These are phyloP conservation scores for Anadara kagoshimensis DNA, from an alignment of 1,140 invertebrate species.

Conservation along the genomic window DNA sequence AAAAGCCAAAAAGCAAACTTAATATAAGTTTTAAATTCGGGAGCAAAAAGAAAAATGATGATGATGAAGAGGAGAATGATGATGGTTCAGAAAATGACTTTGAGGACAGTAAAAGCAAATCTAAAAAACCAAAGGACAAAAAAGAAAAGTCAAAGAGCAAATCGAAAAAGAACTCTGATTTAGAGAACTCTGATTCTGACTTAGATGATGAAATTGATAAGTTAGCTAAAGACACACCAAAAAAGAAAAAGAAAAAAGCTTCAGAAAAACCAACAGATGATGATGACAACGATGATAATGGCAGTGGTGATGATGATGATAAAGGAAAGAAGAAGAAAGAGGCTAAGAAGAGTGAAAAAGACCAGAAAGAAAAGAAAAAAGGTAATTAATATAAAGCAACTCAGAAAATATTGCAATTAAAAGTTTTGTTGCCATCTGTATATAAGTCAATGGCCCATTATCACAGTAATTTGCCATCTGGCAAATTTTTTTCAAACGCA, in stretches of 20 bases:
- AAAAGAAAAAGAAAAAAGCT: constrained; percentile 20
- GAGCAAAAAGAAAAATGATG: not conserved
- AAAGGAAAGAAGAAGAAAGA: not conserved
- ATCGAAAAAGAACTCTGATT: constrained; percentile 16
- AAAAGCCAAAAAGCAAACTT: not conserved
- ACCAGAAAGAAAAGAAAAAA: not conserved
- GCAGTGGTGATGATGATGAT: constrained; percentile 15
- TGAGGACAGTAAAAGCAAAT: constrained; percentile 6
- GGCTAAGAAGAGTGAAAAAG: not conserved
- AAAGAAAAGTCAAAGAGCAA: constrained; percentile 7
- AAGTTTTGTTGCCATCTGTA: not conserved
- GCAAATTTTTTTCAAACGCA: no score
- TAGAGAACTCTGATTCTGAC: constrained; percentile 32
- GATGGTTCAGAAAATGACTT: not conserved
- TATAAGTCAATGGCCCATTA: no score
- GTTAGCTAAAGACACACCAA: constrained; percentile 26
- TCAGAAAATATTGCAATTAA: not conserved
- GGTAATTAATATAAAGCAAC: not conserved
- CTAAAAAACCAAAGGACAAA: not conserved
- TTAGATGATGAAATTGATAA: constrained; percentile 39
- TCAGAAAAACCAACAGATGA: constrained; percentile 17
- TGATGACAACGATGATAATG: constrained; percentile 13
- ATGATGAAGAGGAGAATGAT: not conserved
- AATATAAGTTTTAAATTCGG: not conserved
- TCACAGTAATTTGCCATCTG: no score